Evolutionary conservation across 2,888 invertebrate genomes (phyloP), one percentile per base, ranked within the genome.

Genomic region (Lathronympha strigana): DNA sequence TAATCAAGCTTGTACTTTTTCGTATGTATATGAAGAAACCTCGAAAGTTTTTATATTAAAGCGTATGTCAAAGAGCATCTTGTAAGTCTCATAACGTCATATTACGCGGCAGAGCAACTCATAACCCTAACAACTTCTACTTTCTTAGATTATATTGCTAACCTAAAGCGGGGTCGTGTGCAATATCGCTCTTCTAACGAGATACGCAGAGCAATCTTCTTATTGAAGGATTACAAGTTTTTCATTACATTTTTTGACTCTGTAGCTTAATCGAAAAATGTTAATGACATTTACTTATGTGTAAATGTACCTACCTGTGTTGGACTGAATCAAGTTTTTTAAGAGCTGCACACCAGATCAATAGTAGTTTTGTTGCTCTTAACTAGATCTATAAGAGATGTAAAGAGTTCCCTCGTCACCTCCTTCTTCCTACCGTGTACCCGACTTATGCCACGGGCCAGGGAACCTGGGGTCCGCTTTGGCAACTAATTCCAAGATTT

Each of bases 141-240:
- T 80, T 79, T 77, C 77, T 81, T 77, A 80, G 74, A 80, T 81
- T 78, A 81, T 82, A 83, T 81, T 82, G 77, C 74, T 77, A 77
- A 76, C 73, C 73, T 72, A 75, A 57, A 73, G 71, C 72, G 72
- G 69, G 71, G 70, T 72, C 73, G 73, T 70, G 77, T 76, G 76
- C 76, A 81, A 80, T 78, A 78, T 74, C 67, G 67, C 58, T 57
- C 61, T 69, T 72, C 38, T 53, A 51, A 51, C 55, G 19, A 63
- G 55, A 61, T 50, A 50, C 60, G 25, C 17, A 31, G 54, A 55
- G 63, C 11, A 55, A 66, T 63, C 58, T 66, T 40, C 50, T 63
- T 63, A 50, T 47, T n/a, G 53, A 54, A 43, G 47, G 21, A 55
- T 49, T 67, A 55, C 33, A 57, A 57, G 33, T 63, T 49, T 19